Evolutionary conservation across 2,113 vertebrate species (phyloP).

Genomic region (Tonatia bakeri): DNA sequence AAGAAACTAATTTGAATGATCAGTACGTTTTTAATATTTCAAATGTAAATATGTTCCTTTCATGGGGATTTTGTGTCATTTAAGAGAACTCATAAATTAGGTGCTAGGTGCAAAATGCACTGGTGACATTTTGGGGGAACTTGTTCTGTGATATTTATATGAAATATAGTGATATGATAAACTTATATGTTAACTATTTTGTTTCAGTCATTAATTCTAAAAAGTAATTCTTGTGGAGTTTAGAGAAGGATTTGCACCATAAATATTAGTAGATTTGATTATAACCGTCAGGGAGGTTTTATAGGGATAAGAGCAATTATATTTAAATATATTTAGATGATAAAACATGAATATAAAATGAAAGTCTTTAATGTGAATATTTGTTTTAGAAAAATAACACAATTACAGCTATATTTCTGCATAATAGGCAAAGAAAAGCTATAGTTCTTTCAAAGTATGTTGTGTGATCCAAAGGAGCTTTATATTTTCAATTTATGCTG

Average conservation of each 20-base stretch:
- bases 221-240: slow-evolving; percentile 40
- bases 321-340: slow-evolving; percentile 51
- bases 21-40: neutral
- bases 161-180: slow-evolving; percentile 26
- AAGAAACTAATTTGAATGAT: slow-evolving; percentile 1
- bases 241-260: slow-evolving; percentile 29
- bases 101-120: neutral
- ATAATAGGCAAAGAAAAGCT: slow-evolving; percentile 36
- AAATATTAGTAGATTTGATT: slow-evolving; percentile 60
- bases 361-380: slow-evolving; percentile 11
- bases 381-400: slow-evolving; percentile 50
- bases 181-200: slow-evolving; percentile 9
- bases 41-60: neutral
- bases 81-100: neutral
- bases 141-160: slow-evolving; percentile 5
- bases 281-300: slow-evolving; percentile 31
- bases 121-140: neutral
- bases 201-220: slow-evolving; percentile 39
- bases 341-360: slow-evolving; percentile 60
- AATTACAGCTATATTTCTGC: slow-evolving; percentile 15
- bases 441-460: slow-evolving; percentile 43
- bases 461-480: slow-evolving; percentile 39
- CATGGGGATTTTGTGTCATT: neutral
- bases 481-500: slow-evolving; percentile 28
- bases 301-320: slow-evolving; percentile 44